These are phyloP conservation scores for Diacarnus erythraeanus DNA, from an alignment of 37 sponge, comb jelly and placozoan genomes.

Conservation along the genomic window DNA sequence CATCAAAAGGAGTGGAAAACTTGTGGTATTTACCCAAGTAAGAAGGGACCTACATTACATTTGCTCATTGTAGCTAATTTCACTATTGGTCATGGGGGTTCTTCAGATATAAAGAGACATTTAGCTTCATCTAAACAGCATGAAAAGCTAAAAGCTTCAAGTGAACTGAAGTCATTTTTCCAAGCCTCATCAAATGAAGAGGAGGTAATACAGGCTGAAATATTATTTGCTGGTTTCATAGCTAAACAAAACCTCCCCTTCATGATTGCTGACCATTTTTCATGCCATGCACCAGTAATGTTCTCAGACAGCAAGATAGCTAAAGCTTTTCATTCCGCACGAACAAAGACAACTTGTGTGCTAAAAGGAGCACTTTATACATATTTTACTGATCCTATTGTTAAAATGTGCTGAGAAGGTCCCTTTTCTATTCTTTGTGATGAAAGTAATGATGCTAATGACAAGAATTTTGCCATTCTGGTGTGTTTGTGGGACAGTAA, in stretches of 20 bases:
- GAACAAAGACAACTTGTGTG: neutral
- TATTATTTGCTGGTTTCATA: slow-evolving; percentile 7
- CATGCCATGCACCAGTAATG: neutral
- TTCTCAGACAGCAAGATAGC: slow-evolving; percentile 10
- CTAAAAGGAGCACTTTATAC: neutral
- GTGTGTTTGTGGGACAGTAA: slow-evolving; percentile 41
- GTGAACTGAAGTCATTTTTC: neutral
- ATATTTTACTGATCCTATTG: neutral
- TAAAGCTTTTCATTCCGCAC: neutral
- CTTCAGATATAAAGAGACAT: slow-evolving; percentile 6
- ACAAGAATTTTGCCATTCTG: slow-evolving; percentile 38
- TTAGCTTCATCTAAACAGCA: slow-evolving; percentile 15
- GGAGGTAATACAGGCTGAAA: neutral
- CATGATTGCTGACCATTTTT: neutral
- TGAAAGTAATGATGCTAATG: neutral
- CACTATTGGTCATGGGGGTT: slow-evolving; percentile 13
- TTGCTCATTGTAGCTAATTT: no score
- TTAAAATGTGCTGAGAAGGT: neutral
- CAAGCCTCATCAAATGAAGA: slow-evolving; percentile 5
- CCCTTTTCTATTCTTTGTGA: slow-evolving; percentile 16
- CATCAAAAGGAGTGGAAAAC: slow-evolving; percentile 12
- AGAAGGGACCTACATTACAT: no score
- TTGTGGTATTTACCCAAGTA: neutral
- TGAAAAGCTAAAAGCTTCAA: neutral
- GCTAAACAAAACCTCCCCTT: slow-evolving; percentile 11